A percentile compares a stretch with the other conserved stretches of the same genome.
These are phyloP conservation scores for Ylistrum balloti DNA, from an alignment of 1,140 invertebrate genomes.

Conservation along the genomic window DNA sequence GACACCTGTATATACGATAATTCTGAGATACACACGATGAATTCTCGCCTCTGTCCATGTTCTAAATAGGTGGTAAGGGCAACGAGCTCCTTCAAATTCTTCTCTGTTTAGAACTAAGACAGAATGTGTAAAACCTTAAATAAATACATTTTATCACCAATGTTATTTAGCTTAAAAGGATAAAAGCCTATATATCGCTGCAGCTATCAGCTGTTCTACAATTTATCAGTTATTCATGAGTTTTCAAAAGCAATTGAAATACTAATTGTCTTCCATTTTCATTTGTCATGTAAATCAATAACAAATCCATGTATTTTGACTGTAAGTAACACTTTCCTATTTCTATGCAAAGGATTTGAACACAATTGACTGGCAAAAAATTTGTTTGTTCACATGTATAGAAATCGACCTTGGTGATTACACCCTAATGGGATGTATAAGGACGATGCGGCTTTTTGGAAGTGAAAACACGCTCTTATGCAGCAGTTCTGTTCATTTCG, in stretches of 20 bases:
- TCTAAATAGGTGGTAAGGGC: too few relatives aligned
- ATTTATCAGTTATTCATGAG: not conserved
- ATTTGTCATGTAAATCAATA: not conserved
- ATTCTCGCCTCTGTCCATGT: too few relatives aligned
- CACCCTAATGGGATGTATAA: not conserved
- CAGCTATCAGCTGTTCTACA: too few relatives aligned
- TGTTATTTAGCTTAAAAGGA: too few relatives aligned
- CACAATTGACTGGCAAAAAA: not conserved
- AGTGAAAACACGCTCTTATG: not conserved
- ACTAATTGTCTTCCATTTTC: not conserved
- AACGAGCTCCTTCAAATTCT: too few relatives aligned
- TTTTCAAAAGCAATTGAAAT: constrained; percentile 9
- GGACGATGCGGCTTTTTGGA: not conserved
- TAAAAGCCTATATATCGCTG: too few relatives aligned
- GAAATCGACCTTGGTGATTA: constrained; percentile 1
- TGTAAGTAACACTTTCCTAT: not conserved
- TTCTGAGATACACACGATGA: too few relatives aligned
- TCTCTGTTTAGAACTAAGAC: too few relatives aligned
- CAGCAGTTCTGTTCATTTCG: not conserved
- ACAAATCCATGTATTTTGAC: not conserved
- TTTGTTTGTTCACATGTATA: not conserved
- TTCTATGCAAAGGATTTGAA: not conserved
- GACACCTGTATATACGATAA: too few relatives aligned
- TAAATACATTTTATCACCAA: too few relatives aligned
- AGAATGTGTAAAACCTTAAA: too few relatives aligned